A percentile compares a stretch with the other conserved stretches of the same genome.
Conservation (phyloP, 2,113 vertebrate species). For the Apeltes quadracus region DNA sequence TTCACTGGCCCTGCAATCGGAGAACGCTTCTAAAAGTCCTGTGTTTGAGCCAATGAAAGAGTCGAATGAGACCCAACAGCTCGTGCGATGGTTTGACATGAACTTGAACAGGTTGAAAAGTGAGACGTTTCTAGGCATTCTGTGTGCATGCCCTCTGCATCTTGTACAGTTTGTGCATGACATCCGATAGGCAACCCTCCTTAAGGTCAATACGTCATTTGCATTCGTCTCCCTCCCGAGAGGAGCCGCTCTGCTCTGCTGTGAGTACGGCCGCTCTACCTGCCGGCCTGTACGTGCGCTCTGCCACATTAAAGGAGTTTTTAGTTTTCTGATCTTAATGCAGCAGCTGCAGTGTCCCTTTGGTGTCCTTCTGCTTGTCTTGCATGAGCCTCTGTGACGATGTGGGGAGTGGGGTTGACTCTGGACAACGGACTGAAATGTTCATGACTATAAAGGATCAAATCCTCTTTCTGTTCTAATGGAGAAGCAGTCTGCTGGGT, state of each 20-base stretch:
- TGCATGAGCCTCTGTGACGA: constrained; percentile 68
- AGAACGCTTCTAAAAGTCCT: constrained; percentile 7
- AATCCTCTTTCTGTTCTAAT: neutral
- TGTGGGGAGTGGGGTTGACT: neutral
- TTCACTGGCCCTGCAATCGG: constrained; percentile 78
- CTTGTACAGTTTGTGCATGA: constrained; percentile 73
- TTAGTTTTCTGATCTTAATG: constrained; percentile 5
- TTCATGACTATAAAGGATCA: neutral
- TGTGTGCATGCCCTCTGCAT: constrained; percentile 81
- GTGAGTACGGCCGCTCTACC: constrained; percentile 19
- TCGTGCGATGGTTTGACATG: constrained; percentile 48
- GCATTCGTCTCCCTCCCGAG: constrained; percentile 46
- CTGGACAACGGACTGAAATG: neutral
- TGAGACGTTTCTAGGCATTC: constrained; percentile 41
- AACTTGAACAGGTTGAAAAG: constrained; percentile 27
- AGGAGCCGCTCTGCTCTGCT: constrained; percentile 22
- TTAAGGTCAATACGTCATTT: constrained; percentile 27
- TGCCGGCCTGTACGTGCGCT: constrained; percentile 35
- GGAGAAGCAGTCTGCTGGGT: neutral
- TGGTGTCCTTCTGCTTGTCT: constrained; percentile 64
- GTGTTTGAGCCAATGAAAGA: constrained; percentile 78
- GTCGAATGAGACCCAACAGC: constrained; percentile 55
- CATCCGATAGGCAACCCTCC: constrained; percentile 31
- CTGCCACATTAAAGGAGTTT: constrained; percentile 19
- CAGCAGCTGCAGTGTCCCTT: constrained; percentile 44